These are phyloP conservation scores for Lamprotornis superbus DNA, from an alignment of 2,113 vertebrate genomes.

Conservation along the genomic window DNA sequence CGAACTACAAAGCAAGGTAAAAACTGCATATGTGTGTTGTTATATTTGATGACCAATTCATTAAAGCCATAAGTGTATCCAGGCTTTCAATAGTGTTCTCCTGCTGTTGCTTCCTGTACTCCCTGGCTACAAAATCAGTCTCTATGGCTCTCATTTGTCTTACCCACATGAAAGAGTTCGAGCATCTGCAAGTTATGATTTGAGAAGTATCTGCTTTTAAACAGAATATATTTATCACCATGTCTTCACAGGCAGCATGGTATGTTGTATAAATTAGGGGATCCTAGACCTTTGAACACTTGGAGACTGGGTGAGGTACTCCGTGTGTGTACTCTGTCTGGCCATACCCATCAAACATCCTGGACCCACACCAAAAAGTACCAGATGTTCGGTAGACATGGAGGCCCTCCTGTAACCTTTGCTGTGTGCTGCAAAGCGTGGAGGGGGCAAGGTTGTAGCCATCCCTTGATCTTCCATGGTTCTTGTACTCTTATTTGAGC, in stretches of 20 bases:
- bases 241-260: constrained; percentile 58
- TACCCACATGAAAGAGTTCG: constrained; percentile 75
- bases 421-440: background rate
- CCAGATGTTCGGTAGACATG: constrained; percentile 70
- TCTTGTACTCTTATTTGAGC: background rate
- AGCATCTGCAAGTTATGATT: constrained; percentile 79
- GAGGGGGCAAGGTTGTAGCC: background rate
- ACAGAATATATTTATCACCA: constrained; percentile 70
- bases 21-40: constrained; percentile 59
- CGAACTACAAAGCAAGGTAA: constrained; percentile 58
- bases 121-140: constrained; percentile 68
- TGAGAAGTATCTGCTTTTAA: constrained; percentile 77
- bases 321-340: constrained; percentile 39
- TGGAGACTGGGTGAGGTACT: constrained; percentile 58
- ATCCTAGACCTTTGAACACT: constrained; percentile 63
- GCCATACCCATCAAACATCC: constrained; percentile 68
- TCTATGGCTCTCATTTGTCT: constrained; percentile 73
- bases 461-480: background rate
- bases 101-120: constrained; percentile 73
- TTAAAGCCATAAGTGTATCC: constrained; percentile 65
- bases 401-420: constrained; percentile 49
- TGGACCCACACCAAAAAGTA: constrained; percentile 72
- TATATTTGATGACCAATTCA: constrained; percentile 44
- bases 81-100: constrained; percentile 62
- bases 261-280: constrained; percentile 59